Conservation (phyloP, 2,888 invertebrate genomes). For the Cheilosia pagana region DNA sequence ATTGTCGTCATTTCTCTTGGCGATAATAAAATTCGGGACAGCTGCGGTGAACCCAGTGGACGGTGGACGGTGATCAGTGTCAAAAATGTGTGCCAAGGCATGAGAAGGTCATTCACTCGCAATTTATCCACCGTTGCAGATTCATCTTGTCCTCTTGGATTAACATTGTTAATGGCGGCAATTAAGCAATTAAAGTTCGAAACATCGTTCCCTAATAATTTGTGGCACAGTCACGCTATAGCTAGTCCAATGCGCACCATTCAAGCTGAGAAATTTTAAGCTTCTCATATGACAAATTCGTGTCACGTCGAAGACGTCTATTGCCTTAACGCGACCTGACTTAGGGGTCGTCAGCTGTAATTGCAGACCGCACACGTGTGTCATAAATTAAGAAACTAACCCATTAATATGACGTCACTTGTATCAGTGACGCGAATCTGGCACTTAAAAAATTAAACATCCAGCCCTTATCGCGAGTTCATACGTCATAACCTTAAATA, state of each 20-base stretch:
- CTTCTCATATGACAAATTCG: conserved; percentile 8
- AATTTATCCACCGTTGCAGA: conserved; percentile 48
- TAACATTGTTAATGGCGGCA: conserved; percentile 59
- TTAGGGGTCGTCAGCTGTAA: neutral
- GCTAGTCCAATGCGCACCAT: too few relatives aligned
- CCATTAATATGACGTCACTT: conserved; percentile 55
- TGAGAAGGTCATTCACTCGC: conserved; percentile 62
- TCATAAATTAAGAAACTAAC: conserved; percentile 47
- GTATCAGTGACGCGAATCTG: conserved; percentile 48
- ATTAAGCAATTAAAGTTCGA: conserved; percentile 66
- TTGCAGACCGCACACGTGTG: conserved; percentile 13
- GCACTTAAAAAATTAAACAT: conserved; percentile 45
- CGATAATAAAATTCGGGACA: conserved; percentile 29
- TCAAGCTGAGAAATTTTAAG: neutral
- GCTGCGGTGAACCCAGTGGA: conserved; percentile 2
- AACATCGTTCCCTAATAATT: conserved; percentile 51
- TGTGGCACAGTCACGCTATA: conserved; percentile 36
- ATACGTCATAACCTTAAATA: conserved; percentile 54
- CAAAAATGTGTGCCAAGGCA: neutral
- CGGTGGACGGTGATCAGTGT: neutral
- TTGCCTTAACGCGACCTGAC: conserved; percentile 19
- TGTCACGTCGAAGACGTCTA: neutral
- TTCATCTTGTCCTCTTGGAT: conserved; percentile 30
- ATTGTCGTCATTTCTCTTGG: conserved; percentile 23
- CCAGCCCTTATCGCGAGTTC: conserved; percentile 45